Base-by-base conservation (phyloP, 2,797 vertebrate genomes). In the Hippoglossus hippoglossus region DNA sequence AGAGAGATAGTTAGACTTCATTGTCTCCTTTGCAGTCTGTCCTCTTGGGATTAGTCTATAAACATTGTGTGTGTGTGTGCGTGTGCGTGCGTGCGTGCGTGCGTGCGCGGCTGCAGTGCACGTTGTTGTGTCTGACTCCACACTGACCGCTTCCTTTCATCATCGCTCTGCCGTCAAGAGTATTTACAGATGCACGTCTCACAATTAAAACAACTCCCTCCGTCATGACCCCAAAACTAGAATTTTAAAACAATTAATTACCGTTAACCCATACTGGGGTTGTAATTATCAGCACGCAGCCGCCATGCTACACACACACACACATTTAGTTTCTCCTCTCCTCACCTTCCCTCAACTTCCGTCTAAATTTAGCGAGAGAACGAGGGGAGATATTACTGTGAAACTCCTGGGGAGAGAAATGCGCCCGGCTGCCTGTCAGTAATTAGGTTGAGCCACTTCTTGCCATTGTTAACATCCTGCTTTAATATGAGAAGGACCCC, bases 381-480 rank as follows among this genome's bases (percentile, higher is more conserved):
- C 67, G 63, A 73, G 67, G 24, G 36, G 60, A 73, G 85, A 84
- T 88, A 86, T 90, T 77, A 83, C 84, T 83, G 85, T 79, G 88
- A 88, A 87, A 90, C 87, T 93, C 92, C 92, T 52, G 56, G 82
- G 75, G 87, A 82, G 89, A 85, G 87, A 71, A 68, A 69, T 57
- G 80, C 80, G 83, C 81, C 55, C 69, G 80, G 82, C 75, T 69
- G 70, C 24, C 79, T 75, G 82, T 79, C 86, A 47, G 89, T 93
- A 94, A 94, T 95, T 94, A 94, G 92, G 90, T 86, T 92, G 92
- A 93, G 91, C 88, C 88, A 84, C 91, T 91, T 86, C 85, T 89
- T 71, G 88, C 87, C 82, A 90, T 89, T 93, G 93, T 94, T 94
- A 93, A 93, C 93, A 92, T 89, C 81, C 81, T 83, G 83, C 85